These are phyloP conservation scores for Hydropsyche tenuis DNA, from an alignment of 1,140 invertebrate genomes.

Conservation along the genomic window DNA sequence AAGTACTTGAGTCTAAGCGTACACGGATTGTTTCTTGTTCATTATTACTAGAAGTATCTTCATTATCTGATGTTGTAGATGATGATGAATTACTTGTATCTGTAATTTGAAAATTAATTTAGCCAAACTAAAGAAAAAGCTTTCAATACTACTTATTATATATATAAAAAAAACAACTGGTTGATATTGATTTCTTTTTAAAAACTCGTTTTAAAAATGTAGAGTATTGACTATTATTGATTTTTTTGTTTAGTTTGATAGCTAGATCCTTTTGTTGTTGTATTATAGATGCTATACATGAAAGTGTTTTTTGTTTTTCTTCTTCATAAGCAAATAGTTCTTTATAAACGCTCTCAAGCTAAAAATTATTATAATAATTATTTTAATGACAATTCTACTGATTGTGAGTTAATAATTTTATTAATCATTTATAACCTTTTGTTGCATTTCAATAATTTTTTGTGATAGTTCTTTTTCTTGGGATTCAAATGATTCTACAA, in stretches of 20 bases:
- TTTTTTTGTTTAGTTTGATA: not conserved
- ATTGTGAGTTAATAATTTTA: too few species aligned
- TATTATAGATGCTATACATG: not conserved
- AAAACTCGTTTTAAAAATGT: constrained; percentile 27
- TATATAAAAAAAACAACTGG: too few species aligned
- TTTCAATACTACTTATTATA: too few species aligned
- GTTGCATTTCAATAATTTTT: constrained; percentile 66
- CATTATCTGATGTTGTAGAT: constrained; percentile 65
- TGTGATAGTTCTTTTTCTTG: constrained; percentile 71
- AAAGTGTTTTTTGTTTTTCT: not conserved
- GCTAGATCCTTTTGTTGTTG: constrained; percentile 1
- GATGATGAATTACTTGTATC: constrained; percentile 47
- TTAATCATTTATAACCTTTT: constrained; percentile 59
- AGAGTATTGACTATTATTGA: constrained; percentile 26
- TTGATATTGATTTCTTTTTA: constrained; percentile 26
- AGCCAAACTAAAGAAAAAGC: too few species aligned
- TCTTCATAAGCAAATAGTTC: constrained; percentile 3
- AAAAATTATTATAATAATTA: not conserved
- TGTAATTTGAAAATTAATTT: too few species aligned
- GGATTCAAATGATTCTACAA: constrained; percentile 77
- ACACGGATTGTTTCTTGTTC: constrained; percentile 68
- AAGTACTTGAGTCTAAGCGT: constrained; percentile 75
- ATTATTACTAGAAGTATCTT: constrained; percentile 65
- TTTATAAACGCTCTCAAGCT: not conserved
- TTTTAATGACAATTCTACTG: too few species aligned